Evolutionary conservation across 2,113 vertebrate genomes (phyloP), one percentile per base, ranked within the genome.

Genomic region (Phainopepla nitens): DNA sequence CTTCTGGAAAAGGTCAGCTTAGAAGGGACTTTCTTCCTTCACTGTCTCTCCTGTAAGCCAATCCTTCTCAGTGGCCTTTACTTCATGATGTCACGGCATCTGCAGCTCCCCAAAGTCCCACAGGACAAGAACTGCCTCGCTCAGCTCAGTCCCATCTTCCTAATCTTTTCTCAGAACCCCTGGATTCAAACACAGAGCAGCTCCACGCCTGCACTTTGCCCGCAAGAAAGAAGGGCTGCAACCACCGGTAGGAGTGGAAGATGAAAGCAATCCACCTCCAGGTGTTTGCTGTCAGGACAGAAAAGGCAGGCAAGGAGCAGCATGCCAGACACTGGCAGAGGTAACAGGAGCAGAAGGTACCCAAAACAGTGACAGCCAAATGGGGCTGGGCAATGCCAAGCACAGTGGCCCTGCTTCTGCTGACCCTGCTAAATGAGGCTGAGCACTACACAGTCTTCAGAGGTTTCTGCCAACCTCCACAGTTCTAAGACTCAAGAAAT

Each of bases 371-470:
- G 22, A 39, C 61, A 89, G 66, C 15, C 71, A 70, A 42, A 80
- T 0, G 0, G 17, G 39, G 33, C 25, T 6, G 14, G 12, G 33
- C 24, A 71, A 15, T 51, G 44, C 29, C 8, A 5, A 62, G 42
- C 56, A 33, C 19, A 11, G 23, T 11, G 19, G 36, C 58, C 28
- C 21, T 2, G 8, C n/a, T 66, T 15, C 5, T 21, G 56, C 33
- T 79, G 76, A 66, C 13, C n/a, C 41, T 51, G 41, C 58, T 35
- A 12, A 64, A 36, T 14, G 47, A 9, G 28, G 22, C 47, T 35
- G 35, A 72, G 72, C 18, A 35, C 28, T 23, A 33, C 20, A 45
- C 2, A 47, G 45, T 33, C 64, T 72, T 64, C 21, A 57, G 36
- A 77, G 36, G 17, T 47, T 14, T 28, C 51, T 62, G 42, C 14